These are phyloP conservation scores for Glareola pratincola DNA, from an alignment of 2,113 vertebrate genomes.

Conservation along the genomic window DNA sequence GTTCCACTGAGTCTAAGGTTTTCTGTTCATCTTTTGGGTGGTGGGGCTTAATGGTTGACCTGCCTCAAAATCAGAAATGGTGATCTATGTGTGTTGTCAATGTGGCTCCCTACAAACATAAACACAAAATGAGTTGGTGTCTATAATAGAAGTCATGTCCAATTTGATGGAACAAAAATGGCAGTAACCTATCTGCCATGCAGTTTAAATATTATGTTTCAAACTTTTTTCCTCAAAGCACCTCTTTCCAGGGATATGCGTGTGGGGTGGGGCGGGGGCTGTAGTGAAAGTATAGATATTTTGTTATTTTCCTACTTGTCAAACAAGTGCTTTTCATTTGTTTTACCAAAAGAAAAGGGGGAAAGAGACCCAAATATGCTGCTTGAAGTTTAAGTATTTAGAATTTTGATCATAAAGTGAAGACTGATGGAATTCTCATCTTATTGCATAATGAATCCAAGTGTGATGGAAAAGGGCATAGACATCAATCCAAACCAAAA, in stretches of 20 bases:
- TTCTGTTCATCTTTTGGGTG: too few species aligned
- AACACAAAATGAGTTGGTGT: too few species aligned
- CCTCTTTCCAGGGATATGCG: not conserved
- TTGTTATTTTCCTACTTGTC: not conserved
- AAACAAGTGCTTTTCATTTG: not conserved
- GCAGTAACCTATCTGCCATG: too few species aligned
- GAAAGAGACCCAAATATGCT: not conserved
- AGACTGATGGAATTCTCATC: not conserved
- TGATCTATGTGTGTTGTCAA: too few species aligned
- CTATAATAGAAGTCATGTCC: too few species aligned
- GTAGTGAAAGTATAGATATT: not conserved
- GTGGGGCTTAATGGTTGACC: too few species aligned
- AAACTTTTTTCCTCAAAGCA: too few species aligned
- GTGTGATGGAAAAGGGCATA: not conserved
- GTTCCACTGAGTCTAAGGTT: too few species aligned
- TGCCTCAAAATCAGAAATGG: too few species aligned
- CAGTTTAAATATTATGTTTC: too few species aligned
- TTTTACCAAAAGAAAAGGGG: not conserved
- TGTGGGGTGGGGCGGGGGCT: not conserved
- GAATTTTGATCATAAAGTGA: not conserved
- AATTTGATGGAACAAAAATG: too few species aligned
- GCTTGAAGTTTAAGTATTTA: not conserved
- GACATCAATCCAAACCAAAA: not conserved
- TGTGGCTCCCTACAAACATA: too few species aligned
- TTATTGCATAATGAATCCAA: not conserved